phyloP scores from a whole-genome alignment of 2,113 vertebrate genomes.

The Lepus americanus region DNA sequence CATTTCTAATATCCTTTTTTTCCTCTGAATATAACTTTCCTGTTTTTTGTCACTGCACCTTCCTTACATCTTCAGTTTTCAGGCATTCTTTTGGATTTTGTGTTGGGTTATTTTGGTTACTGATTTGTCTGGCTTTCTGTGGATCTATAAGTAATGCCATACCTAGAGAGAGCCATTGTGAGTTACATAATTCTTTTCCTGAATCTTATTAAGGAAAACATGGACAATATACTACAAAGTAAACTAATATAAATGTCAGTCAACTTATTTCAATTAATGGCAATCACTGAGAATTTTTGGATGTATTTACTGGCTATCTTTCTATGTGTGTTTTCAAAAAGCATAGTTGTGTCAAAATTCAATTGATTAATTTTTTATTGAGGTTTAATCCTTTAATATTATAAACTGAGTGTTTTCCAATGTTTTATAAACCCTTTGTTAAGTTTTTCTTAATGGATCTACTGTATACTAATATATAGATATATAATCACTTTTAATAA shows the following conservation, averaged over 20 bases:
- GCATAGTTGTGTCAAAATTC: background rate
- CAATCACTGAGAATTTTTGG: background rate
- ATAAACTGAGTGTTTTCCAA: conserved; percentile 9
- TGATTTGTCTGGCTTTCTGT: conserved; percentile 32
- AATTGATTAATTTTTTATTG: background rate
- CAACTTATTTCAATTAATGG: conserved; percentile 42
- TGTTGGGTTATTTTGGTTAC: conserved; percentile 1
- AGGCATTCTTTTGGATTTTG: conserved; percentile 4
- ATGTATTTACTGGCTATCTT: background rate
- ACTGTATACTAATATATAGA: background rate
- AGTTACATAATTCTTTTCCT: background rate
- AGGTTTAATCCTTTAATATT: conserved; percentile 15
- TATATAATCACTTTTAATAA: conserved; percentile 8
- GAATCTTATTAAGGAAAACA: conserved; percentile 46
- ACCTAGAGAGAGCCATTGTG: background rate
- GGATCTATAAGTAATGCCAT: background rate
- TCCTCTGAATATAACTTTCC: conserved; percentile 6
- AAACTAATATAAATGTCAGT: background rate
- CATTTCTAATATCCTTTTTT: conserved; percentile 34
- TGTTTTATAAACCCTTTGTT: background rate
- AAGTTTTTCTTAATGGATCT: background rate
- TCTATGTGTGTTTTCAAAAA: conserved; percentile 30
- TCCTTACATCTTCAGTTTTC: background rate
- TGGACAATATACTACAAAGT: conserved; percentile 39
- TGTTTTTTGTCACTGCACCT: background rate